Evolutionary conservation across 2,888 invertebrate genomes (phyloP), one percentile per base, ranked within the genome.

Genomic region (Carterocephalus palaemon): DNA sequence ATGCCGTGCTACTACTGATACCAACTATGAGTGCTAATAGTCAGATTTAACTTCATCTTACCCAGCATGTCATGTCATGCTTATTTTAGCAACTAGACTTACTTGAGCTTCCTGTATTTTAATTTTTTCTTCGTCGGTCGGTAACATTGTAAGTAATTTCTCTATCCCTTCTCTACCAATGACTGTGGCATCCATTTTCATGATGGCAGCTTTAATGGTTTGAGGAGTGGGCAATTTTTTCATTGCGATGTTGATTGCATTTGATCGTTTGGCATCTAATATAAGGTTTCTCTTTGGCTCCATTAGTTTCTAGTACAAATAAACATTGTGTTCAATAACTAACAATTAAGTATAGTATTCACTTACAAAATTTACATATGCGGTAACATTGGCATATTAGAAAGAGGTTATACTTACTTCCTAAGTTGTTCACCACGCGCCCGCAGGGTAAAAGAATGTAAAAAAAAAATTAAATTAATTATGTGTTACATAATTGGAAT

Each of bases 201-300:
- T 88, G 52, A 98, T 97, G 15, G 99, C 99, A n/a, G 98, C 95
- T 75, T 99, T 99, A 53, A 99, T 99, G 4, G 98, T 96, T 54
- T 98, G 91, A 0, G 98, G 96, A 0, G 98, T 98, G 1, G 99
- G 99, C 53, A 99, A 87, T 74, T 98, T 99, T 12, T 99, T 99
- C 93, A 99, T 95, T 8, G 98, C 98, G 62, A 99, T 99, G 75
- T 99, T 99, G 60, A 99, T 99, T 26, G 98, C 98, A 77, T 99
- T 99, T 4, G 99, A 99, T 54, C 99, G 90, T 75, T 99, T 99
- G 31, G 97, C 94, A 76, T 98, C 97, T 77, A 99, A 86, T 24
- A 99, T 98, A 43, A 98, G 57, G 60, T 83, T 83, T 59, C 77
- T 75, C 68, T 86, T 86, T 67, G 85, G 86, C 64, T 86, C 86